Conservation (phyloP, 2,888 invertebrate species). For the Fragum fragum region DNA sequence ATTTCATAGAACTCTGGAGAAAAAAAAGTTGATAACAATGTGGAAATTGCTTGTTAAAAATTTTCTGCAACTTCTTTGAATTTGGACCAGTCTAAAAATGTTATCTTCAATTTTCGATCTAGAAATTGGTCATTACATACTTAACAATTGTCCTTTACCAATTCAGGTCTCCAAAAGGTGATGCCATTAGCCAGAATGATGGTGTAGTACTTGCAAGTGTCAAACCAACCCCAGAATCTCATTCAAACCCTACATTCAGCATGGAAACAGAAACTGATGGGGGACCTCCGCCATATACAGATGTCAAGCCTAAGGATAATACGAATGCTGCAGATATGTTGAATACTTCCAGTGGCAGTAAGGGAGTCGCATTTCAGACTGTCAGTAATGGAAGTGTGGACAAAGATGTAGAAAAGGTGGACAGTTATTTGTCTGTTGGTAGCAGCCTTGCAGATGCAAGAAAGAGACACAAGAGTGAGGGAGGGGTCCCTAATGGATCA, state of each 20-base stretch:
- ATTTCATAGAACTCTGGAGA: too few relatives aligned
- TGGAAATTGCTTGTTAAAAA: too few relatives aligned
- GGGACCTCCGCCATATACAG: constrained; percentile 53
- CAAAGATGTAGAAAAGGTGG: constrained; percentile 36
- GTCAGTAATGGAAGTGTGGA: constrained; percentile 22
- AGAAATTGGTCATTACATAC: too few relatives aligned
- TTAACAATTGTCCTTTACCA: neutral
- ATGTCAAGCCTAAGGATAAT: neutral
- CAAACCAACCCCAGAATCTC: constrained; percentile 19
- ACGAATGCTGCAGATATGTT: constrained; percentile 10
- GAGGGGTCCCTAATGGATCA: constrained; percentile 48
- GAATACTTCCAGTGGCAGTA: neutral
- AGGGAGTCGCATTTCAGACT: constrained; percentile 17
- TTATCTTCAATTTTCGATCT: too few relatives aligned
- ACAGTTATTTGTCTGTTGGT: constrained; percentile 38
- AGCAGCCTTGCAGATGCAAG: constrained; percentile 30
- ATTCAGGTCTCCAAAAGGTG: constrained; percentile 6
- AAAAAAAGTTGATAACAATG: too few relatives aligned
- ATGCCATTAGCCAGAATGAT: constrained; percentile 18
- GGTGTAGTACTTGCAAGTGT: constrained; percentile 34
- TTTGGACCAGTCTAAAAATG: too few relatives aligned
- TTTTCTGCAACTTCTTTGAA: too few relatives aligned
- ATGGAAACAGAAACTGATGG: constrained; percentile 55
- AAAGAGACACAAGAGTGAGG: constrained; percentile 71
- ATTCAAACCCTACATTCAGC: constrained; percentile 59